Base-by-base conservation (phyloP, 2,797 vertebrate genomes). In the Gadopsis marmoratus region DNA sequence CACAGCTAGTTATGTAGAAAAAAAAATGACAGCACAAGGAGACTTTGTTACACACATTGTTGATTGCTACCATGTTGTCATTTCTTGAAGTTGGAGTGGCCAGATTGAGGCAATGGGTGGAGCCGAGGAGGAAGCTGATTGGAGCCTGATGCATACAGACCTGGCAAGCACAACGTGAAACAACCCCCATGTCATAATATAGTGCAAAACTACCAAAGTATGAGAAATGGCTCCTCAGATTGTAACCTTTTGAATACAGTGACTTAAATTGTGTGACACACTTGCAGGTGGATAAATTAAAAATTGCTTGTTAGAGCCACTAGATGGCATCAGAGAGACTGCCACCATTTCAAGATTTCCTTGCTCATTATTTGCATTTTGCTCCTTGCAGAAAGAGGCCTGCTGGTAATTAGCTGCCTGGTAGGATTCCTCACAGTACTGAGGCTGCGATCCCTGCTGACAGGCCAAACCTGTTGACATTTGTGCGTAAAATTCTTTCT, bases 11-110 rank as follows among this genome's bases (percentile, higher is more conserved):
- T 83, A 84, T 90, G 75, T 50, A 86, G 35, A 50, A 50, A 87
- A 50, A 84, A 85, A 84, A 74, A 79, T 76, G 31, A 69, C 77
- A 86, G 74, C 75, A 92, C 82, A 86, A 88, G 68, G 83, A 74
- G 63, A 86, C 89, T 88, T 90, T 93, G 91, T 93, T 85, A 31
- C 51, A 78, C 66, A 79, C 59, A 21, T 21, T 65, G 75, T 70
- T 81, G 60, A 59, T 63, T 47, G 66, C 64, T 12, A 54, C 21
- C 60, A 79, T 76, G 65, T 62, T 79, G 61, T 82, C 60, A 68
- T 78, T 43, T 7, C 50, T 60, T 66, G 41, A 3, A 56, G 37
- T 4, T 55, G n/a, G 17, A 76, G 60, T 62, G 51, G 59, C 41
- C 56, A 43, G 43, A 65, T 4, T 41, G 73, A 75, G 33, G 29